Percentiles rank a stretch among this genome's conserved stretches.
Evolutionary conservation across 2,797 vertebrate genomes (phyloP).

Genomic region (Anniella stebbinsi): DNA sequence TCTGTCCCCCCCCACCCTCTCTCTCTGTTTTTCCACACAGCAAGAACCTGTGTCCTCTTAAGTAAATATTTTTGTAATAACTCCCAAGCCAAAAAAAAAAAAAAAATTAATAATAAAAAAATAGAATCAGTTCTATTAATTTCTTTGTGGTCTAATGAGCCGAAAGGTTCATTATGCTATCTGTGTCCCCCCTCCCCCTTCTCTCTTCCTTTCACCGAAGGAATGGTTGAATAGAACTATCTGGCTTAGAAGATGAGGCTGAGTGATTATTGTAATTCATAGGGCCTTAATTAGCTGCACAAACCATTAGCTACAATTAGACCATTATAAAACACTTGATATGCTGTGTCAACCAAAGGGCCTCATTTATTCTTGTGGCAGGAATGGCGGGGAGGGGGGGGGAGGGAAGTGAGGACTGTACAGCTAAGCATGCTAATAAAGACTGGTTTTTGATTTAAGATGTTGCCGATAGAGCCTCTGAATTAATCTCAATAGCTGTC

Average conservation of each 20-base stretch:
- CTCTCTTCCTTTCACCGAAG: slow-evolving; percentile 75
- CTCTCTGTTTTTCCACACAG: not conserved
- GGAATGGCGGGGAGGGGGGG: slow-evolving; percentile 70
- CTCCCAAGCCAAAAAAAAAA: slow-evolving; percentile 23
- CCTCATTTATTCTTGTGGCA: slow-evolving; percentile 86
- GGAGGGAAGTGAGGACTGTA: slow-evolving; percentile 68
- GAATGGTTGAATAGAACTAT: slow-evolving; percentile 82
- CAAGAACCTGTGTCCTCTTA: slow-evolving; percentile 48
- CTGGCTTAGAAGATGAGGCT: slow-evolving; percentile 89
- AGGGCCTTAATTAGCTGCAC: slow-evolving; percentile 99
- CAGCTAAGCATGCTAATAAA: slow-evolving; percentile 82
- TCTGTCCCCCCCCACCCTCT: not conserved
- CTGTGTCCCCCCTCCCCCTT: slow-evolving; percentile 52
- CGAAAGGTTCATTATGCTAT: slow-evolving; percentile 52
- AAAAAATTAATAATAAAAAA: not conserved
- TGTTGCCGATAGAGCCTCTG: slow-evolving; percentile 85
- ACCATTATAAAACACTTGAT: slow-evolving; percentile 98
- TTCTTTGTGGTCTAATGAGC: slow-evolving; percentile 66
- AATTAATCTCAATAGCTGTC: slow-evolving; percentile 90
- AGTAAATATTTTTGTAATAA: slow-evolving; percentile 63
- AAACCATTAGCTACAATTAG: slow-evolving; percentile 99
- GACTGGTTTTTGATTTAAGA: slow-evolving; percentile 88
- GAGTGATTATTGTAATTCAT: slow-evolving; percentile 99
- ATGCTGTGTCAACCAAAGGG: slow-evolving; percentile 90
- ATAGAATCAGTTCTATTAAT: slow-evolving; percentile 56